These are phyloP conservation scores for Chromobotia macracanthus DNA, from an alignment of 2,797 vertebrate genomes.

Conservation along the genomic window DNA sequence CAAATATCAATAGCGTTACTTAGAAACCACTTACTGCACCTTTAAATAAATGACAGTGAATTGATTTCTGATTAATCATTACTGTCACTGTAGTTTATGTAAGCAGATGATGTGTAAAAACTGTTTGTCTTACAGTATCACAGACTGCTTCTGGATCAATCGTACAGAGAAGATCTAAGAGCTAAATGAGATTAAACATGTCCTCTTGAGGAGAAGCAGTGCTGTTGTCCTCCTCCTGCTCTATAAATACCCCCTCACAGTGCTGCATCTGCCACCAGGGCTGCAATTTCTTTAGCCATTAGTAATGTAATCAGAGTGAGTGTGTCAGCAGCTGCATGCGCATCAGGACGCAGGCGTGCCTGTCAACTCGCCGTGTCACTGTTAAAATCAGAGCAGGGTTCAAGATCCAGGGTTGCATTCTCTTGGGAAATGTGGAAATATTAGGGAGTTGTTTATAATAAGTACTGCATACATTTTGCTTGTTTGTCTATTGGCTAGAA, in stretches of 20 bases:
- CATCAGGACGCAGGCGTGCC: conserved; percentile 13
- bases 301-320: conserved; percentile 74
- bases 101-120: neutral
- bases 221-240: conserved; percentile 38
- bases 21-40: too few species aligned
- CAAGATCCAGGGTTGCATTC: too few species aligned
- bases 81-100: neutral
- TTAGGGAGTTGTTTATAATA: too few species aligned
- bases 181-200: neutral
- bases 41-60: too few species aligned
- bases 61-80: neutral
- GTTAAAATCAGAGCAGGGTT: neutral
- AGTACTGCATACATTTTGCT: too few species aligned
- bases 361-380: conserved; percentile 5
- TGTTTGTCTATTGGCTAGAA: too few species aligned
- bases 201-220: neutral
- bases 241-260: conserved; percentile 67
- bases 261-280: conserved; percentile 65
- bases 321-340: conserved; percentile 67
- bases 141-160: too few species aligned
- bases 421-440: too few species aligned
- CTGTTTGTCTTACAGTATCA: neutral
- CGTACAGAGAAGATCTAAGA: neutral
- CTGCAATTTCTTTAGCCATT: conserved; percentile 72
- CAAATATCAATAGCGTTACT: too few species aligned